Base-by-base conservation (phyloP, 2,888 invertebrate species). In the Eilema sororculum region DNA sequence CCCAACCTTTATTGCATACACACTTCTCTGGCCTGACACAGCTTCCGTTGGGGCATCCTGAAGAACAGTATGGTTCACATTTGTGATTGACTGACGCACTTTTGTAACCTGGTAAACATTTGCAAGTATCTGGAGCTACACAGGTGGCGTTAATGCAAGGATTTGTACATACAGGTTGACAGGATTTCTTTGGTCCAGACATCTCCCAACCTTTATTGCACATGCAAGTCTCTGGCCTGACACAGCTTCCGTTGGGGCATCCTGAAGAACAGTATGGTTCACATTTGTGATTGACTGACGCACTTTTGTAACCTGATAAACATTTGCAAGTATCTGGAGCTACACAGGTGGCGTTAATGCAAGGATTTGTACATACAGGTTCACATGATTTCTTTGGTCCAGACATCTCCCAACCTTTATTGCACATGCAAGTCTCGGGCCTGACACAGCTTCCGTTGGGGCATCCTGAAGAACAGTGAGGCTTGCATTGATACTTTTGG, bases 361-460 rank as follows among this genome's bases (percentile, higher is more conserved):
- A 81, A 0, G 72, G 28, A 5, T 65, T 65, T 0, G 46, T 63
- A 20, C 80, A 79, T 56, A 75, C 41, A 0, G 78, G 76, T 52
- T 69, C 63, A 56, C 77, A 78, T 33, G 28, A 24, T 16, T 58
- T 13, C 13, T 25, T 68, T 41, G 33, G 25, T 0, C 56, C 52
- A 6, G 63, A 37, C 30, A 65, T 33, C 22, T 24, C 25, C 71
- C 71, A 78, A 30, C 78, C 78, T 57, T 52, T 4, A 57, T 71
- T 13, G 37, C 79, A 78, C 0, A 12, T 24, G n/a, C 76, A 76
- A 2, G 28, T 73, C 28, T 79, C 79, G 13, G 78, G 78, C 6
- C 3, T n/a, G 16, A 77, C 13, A 37, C 78, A 79, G 57, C 10
- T 75, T 0, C 78, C 78, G 25, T 76, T 61, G 1, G 30, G 58